These are phyloP conservation scores for Cotesia chilonis DNA, from an alignment of 1,140 invertebrate species.

Conservation along the genomic window DNA sequence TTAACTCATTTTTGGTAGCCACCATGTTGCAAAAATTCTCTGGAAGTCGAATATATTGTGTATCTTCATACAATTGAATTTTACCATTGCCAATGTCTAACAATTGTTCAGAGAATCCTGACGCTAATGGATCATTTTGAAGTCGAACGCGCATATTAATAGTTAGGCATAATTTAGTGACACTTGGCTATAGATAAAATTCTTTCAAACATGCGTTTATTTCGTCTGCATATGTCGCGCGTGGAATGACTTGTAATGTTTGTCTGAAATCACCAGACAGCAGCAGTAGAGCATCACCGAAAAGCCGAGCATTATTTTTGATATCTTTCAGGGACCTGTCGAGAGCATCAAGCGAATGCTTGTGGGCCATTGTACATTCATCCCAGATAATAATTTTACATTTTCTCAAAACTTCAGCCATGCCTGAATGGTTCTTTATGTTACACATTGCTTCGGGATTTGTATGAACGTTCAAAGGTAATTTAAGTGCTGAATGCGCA, in stretches of 20 bases:
- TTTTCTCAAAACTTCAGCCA: slow-evolving; percentile 39
- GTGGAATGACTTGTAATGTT: slow-evolving; percentile 59
- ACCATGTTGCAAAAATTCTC: slow-evolving; percentile 49
- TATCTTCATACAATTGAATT: slow-evolving; percentile 50
- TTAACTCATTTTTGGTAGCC: slow-evolving; percentile 50
- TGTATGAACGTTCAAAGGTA: slow-evolving; percentile 41
- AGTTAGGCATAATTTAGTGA: too few species aligned
- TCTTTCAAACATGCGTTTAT: slow-evolving; percentile 25
- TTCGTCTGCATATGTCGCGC: slow-evolving; percentile 50
- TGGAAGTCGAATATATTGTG: slow-evolving; percentile 57
- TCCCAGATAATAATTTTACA: slow-evolving; percentile 40
- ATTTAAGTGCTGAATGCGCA: slow-evolving; percentile 45
- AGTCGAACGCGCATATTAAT: too few species aligned
- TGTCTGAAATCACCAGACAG: slow-evolving; percentile 59
- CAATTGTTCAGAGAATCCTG: too few species aligned
- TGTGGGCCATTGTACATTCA: slow-evolving; percentile 46
- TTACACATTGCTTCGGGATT: slow-evolving; percentile 41
- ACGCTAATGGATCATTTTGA: too few species aligned
- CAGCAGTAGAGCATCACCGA: slow-evolving; percentile 38
- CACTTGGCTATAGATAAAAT: neutral
- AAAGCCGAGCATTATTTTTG: slow-evolving; percentile 30
- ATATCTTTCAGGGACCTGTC: slow-evolving; percentile 45
- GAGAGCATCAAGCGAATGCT: slow-evolving; percentile 44
- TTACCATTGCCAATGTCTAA: slow-evolving; percentile 58
- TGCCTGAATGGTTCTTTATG: slow-evolving; percentile 42